Conservation (phyloP, 2,888 invertebrate species). For the Osmoderma eremita region DNA sequence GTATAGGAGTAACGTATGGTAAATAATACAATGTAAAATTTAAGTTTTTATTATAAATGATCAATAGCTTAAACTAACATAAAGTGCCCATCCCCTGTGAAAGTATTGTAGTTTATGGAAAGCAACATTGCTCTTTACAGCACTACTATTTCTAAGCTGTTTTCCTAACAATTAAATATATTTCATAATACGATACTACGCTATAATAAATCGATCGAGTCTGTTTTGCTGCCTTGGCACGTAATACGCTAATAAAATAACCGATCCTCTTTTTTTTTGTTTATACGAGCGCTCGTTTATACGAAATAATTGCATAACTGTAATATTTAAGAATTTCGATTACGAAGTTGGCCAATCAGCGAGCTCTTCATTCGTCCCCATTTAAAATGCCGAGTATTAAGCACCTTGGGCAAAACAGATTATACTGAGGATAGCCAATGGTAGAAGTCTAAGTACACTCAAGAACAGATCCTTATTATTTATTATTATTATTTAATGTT, state of each 20-base stretch:
- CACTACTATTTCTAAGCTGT: conserved; percentile 62
- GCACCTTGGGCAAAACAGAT: conserved; percentile 41
- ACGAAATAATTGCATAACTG: conserved; percentile 11
- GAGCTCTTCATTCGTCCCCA: not conserved
- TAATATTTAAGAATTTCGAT: conserved; percentile 4
- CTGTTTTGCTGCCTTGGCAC: conserved; percentile 40
- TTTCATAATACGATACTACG: conserved; percentile 56
- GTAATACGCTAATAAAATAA: conserved; percentile 43
- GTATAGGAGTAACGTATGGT: not conserved
- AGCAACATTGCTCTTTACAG: conserved; percentile 64
- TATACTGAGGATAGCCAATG: conserved; percentile 48
- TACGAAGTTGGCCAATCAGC: not conserved
- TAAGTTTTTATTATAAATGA: conserved; percentile 62
- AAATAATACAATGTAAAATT: conserved; percentile 31
- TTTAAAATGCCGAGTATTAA: conserved; percentile 23
- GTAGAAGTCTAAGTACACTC: conserved; percentile 59
- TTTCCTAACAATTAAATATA: conserved; percentile 63
- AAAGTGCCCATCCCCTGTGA: conserved; percentile 65
- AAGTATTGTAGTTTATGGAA: conserved; percentile 61
- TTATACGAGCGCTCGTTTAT: conserved; percentile 13
- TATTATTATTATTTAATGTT: conserved; percentile 49
- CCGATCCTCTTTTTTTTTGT: not conserved
- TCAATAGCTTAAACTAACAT: conserved; percentile 64
- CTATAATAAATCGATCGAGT: conserved; percentile 48
- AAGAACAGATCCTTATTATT: conserved; percentile 57